Base-by-base conservation (phyloP, 1,140 invertebrate species). In the Heliconius nattereri region DNA sequence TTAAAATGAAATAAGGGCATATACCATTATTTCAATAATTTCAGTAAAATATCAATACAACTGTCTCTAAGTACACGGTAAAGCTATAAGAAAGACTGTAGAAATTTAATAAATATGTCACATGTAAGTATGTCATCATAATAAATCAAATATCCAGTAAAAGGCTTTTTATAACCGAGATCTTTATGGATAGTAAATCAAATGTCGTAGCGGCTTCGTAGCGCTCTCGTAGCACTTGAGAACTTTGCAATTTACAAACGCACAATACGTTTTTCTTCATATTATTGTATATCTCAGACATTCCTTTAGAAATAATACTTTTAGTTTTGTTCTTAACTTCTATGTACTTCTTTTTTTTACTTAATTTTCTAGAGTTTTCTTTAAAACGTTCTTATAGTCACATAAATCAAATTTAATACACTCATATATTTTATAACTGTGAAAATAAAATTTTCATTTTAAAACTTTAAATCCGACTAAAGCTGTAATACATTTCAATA, bases 171-270 rank as follows among this genome's bases (percentile, higher is more conserved):
- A 66, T 66, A 66, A 26, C 60, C 60, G 11, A 66, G 60, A 66
- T 66, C 60, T 66, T 66, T 66, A 66, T 29, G 26, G 60, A 66
- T 29, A 66, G 60, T 29, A 66, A 66, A 66, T 66, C 60, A 66
- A 66, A 66, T 66, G 60, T 66, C 60, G 26, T 66, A 66, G 60
- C 26, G 26, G 26, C n/a, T 0, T 54, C 54, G 74, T 75, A 75
- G 74, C 74, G 26, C 54, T 75, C 26, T 37, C 54, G 54, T 60
- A 75, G 74, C 74, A 60, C 60, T 75, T 37, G 54, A 60, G 54
- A 40, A 75, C 74, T 75, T 75, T 35, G 26, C n/a, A 60, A 75
- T 75, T 40, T 66, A 60, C 54, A 66, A 75, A 75, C 60, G 60
- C 23, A 66, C 57, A 60, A n/a, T 60, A 60, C 5, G 23, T 9